Evolutionary conservation across 2,113 vertebrate species (phyloP), one percentile per base, ranked within the genome.

Genomic region (Myiozetetes cayanensis): DNA sequence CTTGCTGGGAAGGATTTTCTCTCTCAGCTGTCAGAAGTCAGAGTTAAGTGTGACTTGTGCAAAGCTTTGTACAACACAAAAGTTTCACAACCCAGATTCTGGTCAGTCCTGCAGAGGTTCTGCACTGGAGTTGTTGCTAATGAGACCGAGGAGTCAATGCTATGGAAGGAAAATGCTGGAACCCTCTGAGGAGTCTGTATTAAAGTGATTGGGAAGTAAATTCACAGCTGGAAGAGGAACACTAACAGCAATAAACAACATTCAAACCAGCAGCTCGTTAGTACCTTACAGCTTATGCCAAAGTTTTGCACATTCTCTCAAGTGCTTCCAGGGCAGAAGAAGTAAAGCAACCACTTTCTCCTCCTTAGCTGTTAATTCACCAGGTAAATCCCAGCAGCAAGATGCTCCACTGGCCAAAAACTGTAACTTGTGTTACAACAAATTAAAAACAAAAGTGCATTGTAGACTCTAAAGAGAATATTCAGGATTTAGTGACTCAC

Each of bases 381-480:
- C 68, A 61, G 52, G 85, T 75, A 81, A 71, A 92, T 66, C 93
- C 49, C 50, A 84, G 84, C 77, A 59, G 19, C 30, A 41, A 93
- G 55, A 90, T 39, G 55, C 30, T 89, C 87, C 89, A 93, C 92
- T 91, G 92, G 93, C 66, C 96, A 96, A 79, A 53, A 77, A 25
- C 31, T 53, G 46, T 67, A 91, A 85, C 35, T 71, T 2, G 2
- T 11, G 47, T 82, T 78, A 89, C 68, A 91, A 31, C 47, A 43
- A 67, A 82, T 15, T 44, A 76, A 80, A 90, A 83, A 39, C 9
- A 35, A 59, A 90, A 79, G 85, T 87, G 77, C 53, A 49, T 91
- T 81, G 75, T 3, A 75, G 56, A 72, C 52, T 93, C 30, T 15
- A 39, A 77, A 66, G 37, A 81, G 25, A 93, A 44, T 41, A 55